Evolutionary conservation across 2,797 vertebrate species (phyloP).

Genomic region (Ctenopoma kingsleyae): DNA sequence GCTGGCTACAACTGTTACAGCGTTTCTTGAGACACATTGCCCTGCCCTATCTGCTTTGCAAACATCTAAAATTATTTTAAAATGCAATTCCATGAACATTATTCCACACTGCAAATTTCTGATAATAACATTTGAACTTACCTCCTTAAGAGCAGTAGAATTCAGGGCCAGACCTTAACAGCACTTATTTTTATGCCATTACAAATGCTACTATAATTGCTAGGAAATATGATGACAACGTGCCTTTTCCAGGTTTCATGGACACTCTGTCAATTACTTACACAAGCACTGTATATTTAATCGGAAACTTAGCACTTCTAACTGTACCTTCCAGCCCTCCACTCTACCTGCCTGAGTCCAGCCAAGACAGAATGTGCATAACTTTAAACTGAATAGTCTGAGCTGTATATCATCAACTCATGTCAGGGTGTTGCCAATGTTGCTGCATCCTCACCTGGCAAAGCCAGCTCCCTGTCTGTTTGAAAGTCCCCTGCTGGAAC

Average conservation of each 20-base stretch:
- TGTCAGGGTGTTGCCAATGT: slow-evolving; percentile 62
- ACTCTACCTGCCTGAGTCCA: slow-evolving; percentile 22
- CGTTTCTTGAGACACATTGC: not conserved
- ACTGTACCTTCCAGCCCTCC: slow-evolving; percentile 9
- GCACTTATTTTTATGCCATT: slow-evolving; percentile 10
- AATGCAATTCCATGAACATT: not conserved
- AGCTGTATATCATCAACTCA: slow-evolving; percentile 36
- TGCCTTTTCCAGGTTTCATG: slow-evolving; percentile 19
- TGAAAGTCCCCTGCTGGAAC: slow-evolving; percentile 79
- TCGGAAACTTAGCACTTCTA: slow-evolving; percentile 16
- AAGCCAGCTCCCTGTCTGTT: slow-evolving; percentile 70
- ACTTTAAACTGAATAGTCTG: slow-evolving; percentile 33
- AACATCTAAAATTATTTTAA: slow-evolving; percentile 30
- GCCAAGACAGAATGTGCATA: slow-evolving; percentile 20
- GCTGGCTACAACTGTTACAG: not conserved
- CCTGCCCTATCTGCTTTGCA: slow-evolving; percentile 9
- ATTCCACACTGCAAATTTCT: slow-evolving; percentile 8
- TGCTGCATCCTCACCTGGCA: slow-evolving; percentile 75
- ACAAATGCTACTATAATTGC: slow-evolving; percentile 7
- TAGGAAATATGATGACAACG: slow-evolving; percentile 8
- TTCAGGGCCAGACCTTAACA: slow-evolving; percentile 4
- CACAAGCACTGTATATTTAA: slow-evolving; percentile 26
- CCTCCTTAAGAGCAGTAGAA: not conserved
- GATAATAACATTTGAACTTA: slow-evolving; percentile 25
- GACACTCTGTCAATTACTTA: slow-evolving; percentile 22